Percentiles rank a stretch among this genome's conserved stretches.
Conservation (phyloP, 2,113 vertebrate genomes). For the Baryphthengus martii region DNA sequence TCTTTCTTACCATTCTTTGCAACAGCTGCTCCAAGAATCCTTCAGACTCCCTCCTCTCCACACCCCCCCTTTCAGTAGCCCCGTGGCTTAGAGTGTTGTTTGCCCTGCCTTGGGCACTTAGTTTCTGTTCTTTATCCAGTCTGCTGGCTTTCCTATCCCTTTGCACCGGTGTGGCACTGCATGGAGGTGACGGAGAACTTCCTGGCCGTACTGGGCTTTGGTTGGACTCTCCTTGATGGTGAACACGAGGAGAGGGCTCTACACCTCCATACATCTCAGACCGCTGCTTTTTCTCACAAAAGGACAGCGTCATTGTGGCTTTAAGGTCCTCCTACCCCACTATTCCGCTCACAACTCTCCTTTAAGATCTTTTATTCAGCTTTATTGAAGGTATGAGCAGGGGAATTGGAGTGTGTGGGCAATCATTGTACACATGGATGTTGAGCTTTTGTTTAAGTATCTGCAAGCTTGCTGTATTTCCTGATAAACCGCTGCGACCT, state of each 20-base stretch:
- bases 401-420: neutral
- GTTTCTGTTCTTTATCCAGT: neutral
- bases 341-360: neutral
- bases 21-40: neutral
- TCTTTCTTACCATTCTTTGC: neutral
- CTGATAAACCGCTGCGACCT: neutral
- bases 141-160: neutral
- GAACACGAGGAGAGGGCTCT: neutral
- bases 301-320: neutral
- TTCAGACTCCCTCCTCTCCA: neutral
- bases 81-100: accelerated
- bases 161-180: accelerated
- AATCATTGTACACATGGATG: accelerated
- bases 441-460: neutral
- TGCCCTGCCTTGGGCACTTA: neutral
- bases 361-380: neutral
- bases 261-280: accelerated
- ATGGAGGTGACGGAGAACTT: neutral
- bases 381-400: neutral
- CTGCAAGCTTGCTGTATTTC: neutral
- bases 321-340: neutral
- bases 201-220: neutral
- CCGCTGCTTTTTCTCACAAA: neutral
- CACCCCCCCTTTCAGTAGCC: neutral
- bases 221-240: neutral